A percentile compares a stretch with the other conserved stretches of the same genome.
These are phyloP conservation scores for Lasioglossum villosulum DNA, from an alignment of 2,888 invertebrate species.

Conservation along the genomic window DNA sequence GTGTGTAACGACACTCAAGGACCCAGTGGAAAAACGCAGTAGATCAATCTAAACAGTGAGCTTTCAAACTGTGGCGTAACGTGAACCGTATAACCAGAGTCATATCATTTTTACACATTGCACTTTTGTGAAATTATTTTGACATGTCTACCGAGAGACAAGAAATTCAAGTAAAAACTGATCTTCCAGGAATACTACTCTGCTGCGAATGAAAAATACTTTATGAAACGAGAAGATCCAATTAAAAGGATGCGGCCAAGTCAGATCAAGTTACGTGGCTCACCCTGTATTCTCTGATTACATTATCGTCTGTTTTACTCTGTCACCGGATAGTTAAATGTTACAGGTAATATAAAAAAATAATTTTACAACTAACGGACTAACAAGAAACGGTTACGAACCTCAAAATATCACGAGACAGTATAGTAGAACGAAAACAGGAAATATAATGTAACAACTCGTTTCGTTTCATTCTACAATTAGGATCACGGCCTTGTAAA, in stretches of 20 bases:
- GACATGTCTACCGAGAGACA: neutral
- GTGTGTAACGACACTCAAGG: neutral
- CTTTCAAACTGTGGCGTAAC: neutral
- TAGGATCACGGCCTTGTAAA: conserved; percentile 5
- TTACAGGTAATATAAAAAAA: conserved; percentile 18
- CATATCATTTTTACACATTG: neutral
- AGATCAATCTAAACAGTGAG: neutral
- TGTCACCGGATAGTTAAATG: conserved; percentile 19
- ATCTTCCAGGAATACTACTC: neutral
- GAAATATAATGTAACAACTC: conserved; percentile 13
- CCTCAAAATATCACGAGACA: conserved; percentile 8
- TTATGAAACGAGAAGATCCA: neutral
- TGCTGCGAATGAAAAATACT: neutral
- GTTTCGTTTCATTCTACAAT: conserved; percentile 7
- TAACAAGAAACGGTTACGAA: conserved; percentile 6
- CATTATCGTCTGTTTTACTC: conserved; percentile 2
- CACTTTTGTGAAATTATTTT: neutral
- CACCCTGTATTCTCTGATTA: conserved; percentile 5
- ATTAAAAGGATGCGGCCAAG: neutral
- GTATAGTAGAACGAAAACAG: neutral
- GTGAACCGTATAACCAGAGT: neutral
- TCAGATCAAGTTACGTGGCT: conserved; percentile 7
- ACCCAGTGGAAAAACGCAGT: neutral
- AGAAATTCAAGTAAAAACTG: neutral
- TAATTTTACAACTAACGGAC: conserved; percentile 18